These are phyloP conservation scores for Channa maculata DNA, from an alignment of 2,113 vertebrate species.

Conservation along the genomic window DNA sequence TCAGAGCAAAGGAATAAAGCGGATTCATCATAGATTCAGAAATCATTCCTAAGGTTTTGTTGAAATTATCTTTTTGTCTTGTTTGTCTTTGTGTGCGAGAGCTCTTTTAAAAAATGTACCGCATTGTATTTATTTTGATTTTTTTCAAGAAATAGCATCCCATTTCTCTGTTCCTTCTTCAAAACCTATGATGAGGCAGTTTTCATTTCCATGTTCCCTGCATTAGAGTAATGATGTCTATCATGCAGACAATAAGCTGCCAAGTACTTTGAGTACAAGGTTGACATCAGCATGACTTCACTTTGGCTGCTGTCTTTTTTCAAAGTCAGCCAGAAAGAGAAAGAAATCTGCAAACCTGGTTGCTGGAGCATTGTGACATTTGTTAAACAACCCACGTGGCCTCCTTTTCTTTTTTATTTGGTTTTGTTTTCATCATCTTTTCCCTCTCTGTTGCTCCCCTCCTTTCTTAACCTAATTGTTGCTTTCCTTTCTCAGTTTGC, in stretches of 20 bases:
- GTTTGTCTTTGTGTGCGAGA: background rate
- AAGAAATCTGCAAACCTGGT: conserved; percentile 31
- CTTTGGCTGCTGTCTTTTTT: conserved; percentile 26
- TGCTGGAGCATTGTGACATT: conserved; percentile 24
- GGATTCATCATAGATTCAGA: too few species aligned
- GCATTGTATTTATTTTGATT: conserved; percentile 10
- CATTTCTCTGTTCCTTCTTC: background rate
- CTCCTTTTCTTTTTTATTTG: conserved; percentile 29
- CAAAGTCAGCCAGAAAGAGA: conserved; percentile 15
- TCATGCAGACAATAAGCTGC: conserved; percentile 41
- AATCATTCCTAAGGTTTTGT: too few species aligned
- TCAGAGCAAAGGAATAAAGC: too few species aligned
- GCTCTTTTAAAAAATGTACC: background rate
- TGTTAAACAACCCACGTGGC: conserved; percentile 14
- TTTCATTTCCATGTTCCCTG: conserved; percentile 19
- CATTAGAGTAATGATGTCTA: conserved; percentile 10
- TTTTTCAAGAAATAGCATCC: conserved; percentile 7
- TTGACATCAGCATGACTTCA: conserved; percentile 57
- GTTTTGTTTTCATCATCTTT: conserved; percentile 20
- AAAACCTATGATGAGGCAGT: conserved; percentile 18
- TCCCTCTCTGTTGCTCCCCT: background rate
- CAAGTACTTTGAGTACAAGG: conserved; percentile 21
- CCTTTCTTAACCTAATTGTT: conserved; percentile 43
- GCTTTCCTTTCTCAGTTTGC: conserved; percentile 44
- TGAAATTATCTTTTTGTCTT: too few species aligned